phyloP scores from a whole-genome alignment of 2,888 invertebrate genomes.

The Eucera pruinosa region DNA sequence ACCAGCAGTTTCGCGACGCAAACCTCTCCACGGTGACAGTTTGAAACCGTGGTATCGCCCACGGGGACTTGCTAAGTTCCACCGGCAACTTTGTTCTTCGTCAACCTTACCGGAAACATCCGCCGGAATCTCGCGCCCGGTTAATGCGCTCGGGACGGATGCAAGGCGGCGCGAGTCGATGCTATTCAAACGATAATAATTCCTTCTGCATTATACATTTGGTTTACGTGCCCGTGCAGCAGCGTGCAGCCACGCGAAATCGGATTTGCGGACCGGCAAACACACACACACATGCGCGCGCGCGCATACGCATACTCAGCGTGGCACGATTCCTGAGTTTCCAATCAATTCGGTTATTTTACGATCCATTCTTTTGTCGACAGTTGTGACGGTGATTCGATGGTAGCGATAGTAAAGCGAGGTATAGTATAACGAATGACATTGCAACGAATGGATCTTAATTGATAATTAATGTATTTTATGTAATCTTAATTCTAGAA shows the following conservation, averaged over 20 bases:
- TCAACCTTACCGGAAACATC: slow-evolving; percentile 59
- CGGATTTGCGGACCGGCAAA: neutral
- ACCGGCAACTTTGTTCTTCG: slow-evolving; percentile 62
- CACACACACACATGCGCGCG: no score
- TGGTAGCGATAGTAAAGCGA: no score
- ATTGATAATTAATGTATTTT: no score
- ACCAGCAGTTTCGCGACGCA: slow-evolving; percentile 55
- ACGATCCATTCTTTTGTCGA: no score
- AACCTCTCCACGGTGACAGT: slow-evolving; percentile 57
- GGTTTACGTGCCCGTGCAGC: neutral
- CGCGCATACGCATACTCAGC: no score
- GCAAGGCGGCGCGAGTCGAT: slow-evolving; percentile 21
- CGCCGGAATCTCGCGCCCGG: slow-evolving; percentile 53
- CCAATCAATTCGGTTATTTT: no score
- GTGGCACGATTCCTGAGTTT: neutral
- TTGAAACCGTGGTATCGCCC: slow-evolving; percentile 65
- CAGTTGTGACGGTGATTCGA: no score
- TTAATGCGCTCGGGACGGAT: slow-evolving; percentile 53
- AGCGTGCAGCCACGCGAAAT: no score
- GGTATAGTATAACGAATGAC: no score
- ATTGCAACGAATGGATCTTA: no score
- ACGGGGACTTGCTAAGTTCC: slow-evolving; percentile 64
- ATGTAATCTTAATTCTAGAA: no score
- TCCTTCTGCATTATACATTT: slow-evolving; percentile 37
- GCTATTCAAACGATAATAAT: slow-evolving; percentile 53